Conservation (phyloP, 2,888 invertebrate genomes). For the Drosophila pegasa region DNA sequence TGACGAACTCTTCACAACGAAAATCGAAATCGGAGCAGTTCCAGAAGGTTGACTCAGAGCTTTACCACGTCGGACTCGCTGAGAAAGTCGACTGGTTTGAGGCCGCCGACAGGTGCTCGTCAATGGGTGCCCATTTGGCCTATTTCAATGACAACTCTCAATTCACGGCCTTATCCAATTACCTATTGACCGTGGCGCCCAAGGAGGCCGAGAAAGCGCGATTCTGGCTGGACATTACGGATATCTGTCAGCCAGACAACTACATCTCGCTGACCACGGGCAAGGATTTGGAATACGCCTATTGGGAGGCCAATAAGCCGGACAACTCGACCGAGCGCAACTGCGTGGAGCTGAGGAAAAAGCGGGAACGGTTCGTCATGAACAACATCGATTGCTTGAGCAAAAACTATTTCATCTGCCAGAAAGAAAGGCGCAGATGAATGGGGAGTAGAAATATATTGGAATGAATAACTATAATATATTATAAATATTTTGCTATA, state of each 20-base stretch:
- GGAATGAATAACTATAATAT: no score
- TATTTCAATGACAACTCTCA: neutral
- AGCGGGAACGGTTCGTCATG: neutral
- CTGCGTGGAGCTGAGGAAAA: neutral
- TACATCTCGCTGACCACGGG: neutral
- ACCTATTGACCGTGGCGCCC: neutral
- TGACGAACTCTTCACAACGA: neutral
- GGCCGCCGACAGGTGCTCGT: neutral
- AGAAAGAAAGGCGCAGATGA: no score
- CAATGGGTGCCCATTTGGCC: neutral
- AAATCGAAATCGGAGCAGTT: neutral
- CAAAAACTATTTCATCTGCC: neutral
- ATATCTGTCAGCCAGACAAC: neutral
- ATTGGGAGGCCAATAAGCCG: conserved; percentile 5
- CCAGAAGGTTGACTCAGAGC: neutral
- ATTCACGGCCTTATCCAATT: neutral
- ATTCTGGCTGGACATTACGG: conserved; percentile 6
- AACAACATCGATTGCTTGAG: neutral
- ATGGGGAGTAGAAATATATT: no score
- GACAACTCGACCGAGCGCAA: neutral
- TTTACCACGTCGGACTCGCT: neutral
- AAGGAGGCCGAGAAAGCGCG: no score
- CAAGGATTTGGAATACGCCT: neutral
- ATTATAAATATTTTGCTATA: no score
- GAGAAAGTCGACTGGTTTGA: neutral